Percentiles rank a stretch among this genome's conserved stretches.
Conservation (phyloP, 2,113 vertebrate genomes). For the Crypturellus undulatus region DNA sequence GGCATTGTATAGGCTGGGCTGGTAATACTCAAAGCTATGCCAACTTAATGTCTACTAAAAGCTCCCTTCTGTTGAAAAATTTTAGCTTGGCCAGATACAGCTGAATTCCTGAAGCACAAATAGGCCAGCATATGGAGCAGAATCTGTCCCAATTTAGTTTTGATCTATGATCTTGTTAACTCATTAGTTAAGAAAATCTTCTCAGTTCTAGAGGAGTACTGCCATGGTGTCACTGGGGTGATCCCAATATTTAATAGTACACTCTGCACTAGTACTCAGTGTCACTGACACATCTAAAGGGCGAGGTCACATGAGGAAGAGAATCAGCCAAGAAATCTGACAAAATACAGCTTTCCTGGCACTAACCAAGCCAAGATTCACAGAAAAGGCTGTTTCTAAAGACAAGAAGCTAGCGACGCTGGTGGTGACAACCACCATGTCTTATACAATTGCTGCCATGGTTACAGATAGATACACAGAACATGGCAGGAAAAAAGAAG, state of each 20-base stretch:
- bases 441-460: constrained; percentile 35
- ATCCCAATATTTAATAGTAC: constrained; percentile 38
- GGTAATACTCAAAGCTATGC: neutral
- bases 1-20: neutral
- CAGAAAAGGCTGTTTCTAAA: constrained; percentile 18
- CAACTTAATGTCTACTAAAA: neutral
- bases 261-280: constrained; percentile 52
- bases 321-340: constrained; percentile 71
- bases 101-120: constrained; percentile 22
- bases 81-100: constrained; percentile 27
- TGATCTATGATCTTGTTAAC: constrained; percentile 49
- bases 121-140: constrained; percentile 12
- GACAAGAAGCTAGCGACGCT: constrained; percentile 20
- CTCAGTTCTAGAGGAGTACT: neutral
- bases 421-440: constrained; percentile 16
- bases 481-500: neutral
- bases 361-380: constrained; percentile 23
- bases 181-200: constrained; percentile 60
- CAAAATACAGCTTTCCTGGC: constrained; percentile 66
- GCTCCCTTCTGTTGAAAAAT: neutral
- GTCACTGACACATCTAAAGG: constrained; percentile 64
- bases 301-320: constrained; percentile 65
- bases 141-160: constrained; percentile 41
- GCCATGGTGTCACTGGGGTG: constrained; percentile 9
- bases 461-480: constrained; percentile 7